Conservation (phyloP, 2,113 vertebrate genomes). For the Chlamydotis undulata region DNA sequence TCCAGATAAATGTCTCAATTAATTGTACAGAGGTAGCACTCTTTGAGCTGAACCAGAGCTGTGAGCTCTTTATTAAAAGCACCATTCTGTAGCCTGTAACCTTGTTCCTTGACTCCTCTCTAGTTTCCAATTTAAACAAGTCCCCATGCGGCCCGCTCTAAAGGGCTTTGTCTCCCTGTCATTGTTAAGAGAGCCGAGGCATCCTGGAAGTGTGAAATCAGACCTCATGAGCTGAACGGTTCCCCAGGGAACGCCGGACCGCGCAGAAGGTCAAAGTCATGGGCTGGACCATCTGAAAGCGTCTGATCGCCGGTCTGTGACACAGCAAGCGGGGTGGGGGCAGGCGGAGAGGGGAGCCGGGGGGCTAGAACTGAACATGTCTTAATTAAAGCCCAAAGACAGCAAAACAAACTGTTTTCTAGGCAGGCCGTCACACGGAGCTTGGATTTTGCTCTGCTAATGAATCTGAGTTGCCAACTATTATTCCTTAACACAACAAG, state of each 20-base stretch:
- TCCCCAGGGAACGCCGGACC: conserved; percentile 88
- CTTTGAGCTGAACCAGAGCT: conserved; percentile 82
- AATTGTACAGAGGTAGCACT: conserved; percentile 88
- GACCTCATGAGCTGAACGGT: conserved; percentile 91
- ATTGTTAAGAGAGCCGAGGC: conserved; percentile 86
- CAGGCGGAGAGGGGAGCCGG: conserved; percentile 56
- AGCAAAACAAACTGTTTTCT: conserved; percentile 85
- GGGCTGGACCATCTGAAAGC: conserved; percentile 87
- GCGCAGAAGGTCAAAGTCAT: conserved; percentile 88
- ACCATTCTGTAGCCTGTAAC: conserved; percentile 93
- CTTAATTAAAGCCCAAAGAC: conserved; percentile 91
- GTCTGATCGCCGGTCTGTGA: conserved; percentile 85
- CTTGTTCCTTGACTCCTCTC: conserved; percentile 92
- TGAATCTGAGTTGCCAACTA: conserved; percentile 71
- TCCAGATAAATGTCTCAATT: conserved; percentile 99
- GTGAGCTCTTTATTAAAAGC: conserved; percentile 98
- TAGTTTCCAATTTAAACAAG: conserved; percentile 92
- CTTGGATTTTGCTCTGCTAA: conserved; percentile 78
- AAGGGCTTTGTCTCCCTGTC: conserved; percentile 94
- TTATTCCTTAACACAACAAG: conserved; percentile 68
- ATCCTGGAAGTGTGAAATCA: conserved; percentile 92
- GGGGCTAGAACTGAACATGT: conserved; percentile 81
- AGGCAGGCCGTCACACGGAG: conserved; percentile 71
- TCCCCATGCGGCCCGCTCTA: conserved; percentile 88
- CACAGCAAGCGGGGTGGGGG: conserved; percentile 73